Percentiles rank a stretch among this genome's conserved stretches.
These are phyloP conservation scores for Lycodopsis pacificus DNA, from an alignment of 2,797 vertebrate genomes.

Conservation along the genomic window DNA sequence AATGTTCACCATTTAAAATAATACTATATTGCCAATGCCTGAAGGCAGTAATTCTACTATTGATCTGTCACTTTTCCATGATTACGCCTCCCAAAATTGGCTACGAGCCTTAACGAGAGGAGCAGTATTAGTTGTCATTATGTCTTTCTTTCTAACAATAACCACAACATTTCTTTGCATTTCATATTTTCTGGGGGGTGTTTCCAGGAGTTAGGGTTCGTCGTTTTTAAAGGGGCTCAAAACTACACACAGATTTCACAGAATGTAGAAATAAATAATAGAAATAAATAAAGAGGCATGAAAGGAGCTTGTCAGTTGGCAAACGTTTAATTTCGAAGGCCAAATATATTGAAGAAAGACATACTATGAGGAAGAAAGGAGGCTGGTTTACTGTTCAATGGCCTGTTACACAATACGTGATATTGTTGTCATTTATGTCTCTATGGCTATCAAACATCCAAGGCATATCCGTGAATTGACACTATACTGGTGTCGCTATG, in stretches of 20 bases:
- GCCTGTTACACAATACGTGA: neutral
- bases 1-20: neutral
- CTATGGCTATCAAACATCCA: neutral
- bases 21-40: neutral
- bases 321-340: conserved; percentile 5
- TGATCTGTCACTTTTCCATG: neutral
- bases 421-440: neutral
- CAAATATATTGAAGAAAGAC: neutral
- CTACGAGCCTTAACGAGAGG: neutral
- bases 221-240: neutral
- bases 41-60: neutral
- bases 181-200: neutral
- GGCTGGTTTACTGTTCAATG: conserved; percentile 6
- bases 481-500: neutral
- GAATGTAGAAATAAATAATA: neutral
- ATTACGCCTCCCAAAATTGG: neutral
- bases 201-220: neutral
- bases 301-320: neutral
- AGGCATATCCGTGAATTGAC: neutral
- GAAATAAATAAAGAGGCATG: neutral
- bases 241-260: neutral
- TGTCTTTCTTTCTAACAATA: rapidly evolving
- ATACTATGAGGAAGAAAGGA: neutral
- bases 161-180: no score
- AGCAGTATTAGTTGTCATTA: neutral